Evolutionary conservation across 2,797 vertebrate species (phyloP).

Genomic region (Zalophus californianus): DNA sequence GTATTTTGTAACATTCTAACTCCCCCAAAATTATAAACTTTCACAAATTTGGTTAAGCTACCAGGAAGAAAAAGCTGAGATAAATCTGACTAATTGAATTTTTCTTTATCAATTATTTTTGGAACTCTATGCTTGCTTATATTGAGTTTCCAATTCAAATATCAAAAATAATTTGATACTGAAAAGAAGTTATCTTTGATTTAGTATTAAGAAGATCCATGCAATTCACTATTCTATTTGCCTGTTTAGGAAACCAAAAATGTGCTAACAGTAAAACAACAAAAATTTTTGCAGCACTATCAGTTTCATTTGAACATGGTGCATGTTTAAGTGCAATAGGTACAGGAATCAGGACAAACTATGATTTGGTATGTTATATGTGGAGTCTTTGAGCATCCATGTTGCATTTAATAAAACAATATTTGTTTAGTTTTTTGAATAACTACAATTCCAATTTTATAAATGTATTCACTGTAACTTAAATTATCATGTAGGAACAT

Average conservation of each 20-base stretch:
- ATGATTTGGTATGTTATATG: neutral
- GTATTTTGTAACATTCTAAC: neutral
- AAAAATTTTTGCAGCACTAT: neutral
- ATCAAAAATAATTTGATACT: constrained; percentile 59
- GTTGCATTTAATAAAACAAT: neutral
- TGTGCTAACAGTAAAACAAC: neutral
- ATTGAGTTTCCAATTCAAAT: constrained; percentile 48
- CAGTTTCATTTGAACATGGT: neutral
- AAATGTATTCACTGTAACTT: neutral
- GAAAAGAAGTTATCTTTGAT: constrained; percentile 44
- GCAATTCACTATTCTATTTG: neutral
- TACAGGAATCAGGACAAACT: neutral
- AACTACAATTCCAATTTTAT: neutral
- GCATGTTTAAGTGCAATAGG: neutral
- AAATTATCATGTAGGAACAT: neutral
- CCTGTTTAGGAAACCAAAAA: constrained; percentile 8
- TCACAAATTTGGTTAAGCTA: constrained; percentile 40
- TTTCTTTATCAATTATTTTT: constrained; percentile 58
- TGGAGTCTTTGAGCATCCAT: neutral
- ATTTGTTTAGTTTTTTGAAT: neutral
- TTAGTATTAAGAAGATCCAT: constrained; percentile 34
- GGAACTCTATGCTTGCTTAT: constrained; percentile 16
- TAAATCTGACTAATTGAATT: constrained; percentile 21
- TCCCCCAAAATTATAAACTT: neutral
- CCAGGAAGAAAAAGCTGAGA: constrained; percentile 9